Evolutionary conservation across 64 coral and sea anemone genomes (phyloP), one percentile per base, ranked within the genome.

Genomic region (Actinia tenebrosa): DNA sequence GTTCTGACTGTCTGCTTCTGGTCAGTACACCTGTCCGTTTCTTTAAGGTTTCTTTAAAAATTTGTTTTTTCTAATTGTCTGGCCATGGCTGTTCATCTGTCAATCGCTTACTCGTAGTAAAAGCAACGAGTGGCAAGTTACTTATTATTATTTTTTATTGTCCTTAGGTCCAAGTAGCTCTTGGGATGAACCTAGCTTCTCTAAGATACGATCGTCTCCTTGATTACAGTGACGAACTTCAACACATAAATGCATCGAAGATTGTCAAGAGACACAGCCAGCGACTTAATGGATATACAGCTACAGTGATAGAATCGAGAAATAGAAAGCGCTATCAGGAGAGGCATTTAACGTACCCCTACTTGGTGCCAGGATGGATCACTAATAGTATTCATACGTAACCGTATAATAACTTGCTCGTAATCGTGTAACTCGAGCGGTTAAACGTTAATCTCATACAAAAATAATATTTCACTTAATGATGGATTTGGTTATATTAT

Each of bases 351-450:
- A 64, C 94, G 1, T 96, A 96, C 62, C 91, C 94, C 0, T 96
- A 96, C 85, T 80, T 96, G 3, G 27, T 90, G 7, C 94, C 94
- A 25, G 80, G 84, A 7, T 96, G 94, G 94, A 93, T 96, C 80
- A 88, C 94, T 19, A 96, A 96, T 66, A 93, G 91, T 30, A 92
- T 96, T 22, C 94, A 96, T 55, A 90, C 94, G 43, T 96, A 56
- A 83, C 45, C 7, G 3, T 50, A 16, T 11, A 58, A 58, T 58
- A 58, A 6, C 15, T 14, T 58, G 7, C 10, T 58, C 13, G 10
- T 14, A 58, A 58, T 16, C 10, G 56, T 2, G 15, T 58, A 58
- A 58, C 30, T 37, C 56, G 15, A 58, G 56, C 5, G 56, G 10
- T 58, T 37, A 37, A 37, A 37, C 30, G 30, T 37, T 37, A 37